Base-by-base conservation (phyloP, 53 echinoderm and acorn worm genomes). In the Pentamera pediparva region DNA sequence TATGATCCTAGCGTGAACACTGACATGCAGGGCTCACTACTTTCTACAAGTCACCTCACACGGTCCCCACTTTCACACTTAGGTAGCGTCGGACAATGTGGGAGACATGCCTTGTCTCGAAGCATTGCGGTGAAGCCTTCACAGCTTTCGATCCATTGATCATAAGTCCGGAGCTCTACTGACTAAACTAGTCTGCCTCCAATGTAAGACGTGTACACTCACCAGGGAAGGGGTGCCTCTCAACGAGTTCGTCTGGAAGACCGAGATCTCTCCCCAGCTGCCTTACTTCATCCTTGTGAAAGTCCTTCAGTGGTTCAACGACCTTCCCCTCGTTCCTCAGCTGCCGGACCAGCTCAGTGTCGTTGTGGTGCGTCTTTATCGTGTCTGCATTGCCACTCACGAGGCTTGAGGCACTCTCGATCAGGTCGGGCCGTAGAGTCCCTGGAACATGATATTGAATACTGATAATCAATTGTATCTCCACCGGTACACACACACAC, bases 201-300 rank as follows among this genome's bases (percentile, higher is more conserved):
- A n/a, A n/a, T n/a, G n/a, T n/a, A n/a, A n/a, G n/a, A n/a, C n/a
- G n/a, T n/a, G n/a, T n/a, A 64, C 6, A 32, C 57, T 64, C 53
- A 91, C 96, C 96, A 40, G 96, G 96, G 63, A 95, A 95, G 22
- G 96, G 96, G 85, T 95, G 96, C n/a, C 96, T 85, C 32, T 95
- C 88, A 45, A 95, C 96, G 4, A 95, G 39, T 18, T 95, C 96
- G 35, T 45, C 35, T 56, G 96, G 96, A 65, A 95, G 85, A 39
- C 96, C 96, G 1, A 95, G 80, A 63, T 95, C 96, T 73, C 78
- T 82, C 21, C 96, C 96, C 8, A 95, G 76, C 5, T 80, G 83
- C 13, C 89, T 63, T 18, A 88, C 90, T 69, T 95, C 96, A 65
- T 95, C 96, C 65, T 95, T 95, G 31, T 95, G 96, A 70, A 95